Evolutionary conservation across 2,888 invertebrate species (phyloP).

Genomic region (Arctia plantaginis): DNA sequence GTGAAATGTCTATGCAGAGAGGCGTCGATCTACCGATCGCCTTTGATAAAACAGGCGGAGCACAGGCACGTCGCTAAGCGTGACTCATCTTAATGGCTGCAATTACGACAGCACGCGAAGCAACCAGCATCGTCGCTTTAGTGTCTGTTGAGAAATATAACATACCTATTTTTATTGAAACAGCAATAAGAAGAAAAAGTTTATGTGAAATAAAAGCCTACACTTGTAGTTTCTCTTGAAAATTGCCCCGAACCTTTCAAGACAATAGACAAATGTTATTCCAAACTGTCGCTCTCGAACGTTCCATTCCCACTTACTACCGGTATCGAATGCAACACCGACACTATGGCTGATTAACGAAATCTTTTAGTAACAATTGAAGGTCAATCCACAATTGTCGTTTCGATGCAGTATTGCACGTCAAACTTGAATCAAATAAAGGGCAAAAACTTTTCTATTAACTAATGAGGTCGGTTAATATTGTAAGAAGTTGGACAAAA

Average conservation of each 20-base stretch:
- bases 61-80: slow-evolving; percentile 79
- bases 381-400: slow-evolving; percentile 69
- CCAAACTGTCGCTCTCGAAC: slow-evolving; percentile 42
- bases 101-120: slow-evolving; percentile 76
- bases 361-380: slow-evolving; percentile 66
- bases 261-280: neutral
- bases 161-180: slow-evolving; percentile 60
- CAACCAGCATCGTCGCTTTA: slow-evolving; percentile 57
- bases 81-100: slow-evolving; percentile 85
- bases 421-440: slow-evolving; percentile 57
- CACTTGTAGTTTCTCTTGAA: neutral
- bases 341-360: slow-evolving; percentile 50
- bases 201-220: slow-evolving; percentile 1
- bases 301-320: slow-evolving; percentile 58
- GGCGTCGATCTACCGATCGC: slow-evolving; percentile 64
- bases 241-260: neutral
- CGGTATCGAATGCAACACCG: slow-evolving; percentile 28
- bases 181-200: slow-evolving; percentile 19
- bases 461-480: slow-evolving; percentile 72
- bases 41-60: slow-evolving; percentile 77
- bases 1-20: slow-evolving; percentile 53
- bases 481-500: slow-evolving; percentile 75
- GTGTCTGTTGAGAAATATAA: slow-evolving; percentile 63
- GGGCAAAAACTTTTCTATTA: slow-evolving; percentile 67
- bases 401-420: slow-evolving; percentile 68